Conservation (phyloP, 2,113 vertebrate species). For the Sinocyclocheilus anshuiensis region DNA sequence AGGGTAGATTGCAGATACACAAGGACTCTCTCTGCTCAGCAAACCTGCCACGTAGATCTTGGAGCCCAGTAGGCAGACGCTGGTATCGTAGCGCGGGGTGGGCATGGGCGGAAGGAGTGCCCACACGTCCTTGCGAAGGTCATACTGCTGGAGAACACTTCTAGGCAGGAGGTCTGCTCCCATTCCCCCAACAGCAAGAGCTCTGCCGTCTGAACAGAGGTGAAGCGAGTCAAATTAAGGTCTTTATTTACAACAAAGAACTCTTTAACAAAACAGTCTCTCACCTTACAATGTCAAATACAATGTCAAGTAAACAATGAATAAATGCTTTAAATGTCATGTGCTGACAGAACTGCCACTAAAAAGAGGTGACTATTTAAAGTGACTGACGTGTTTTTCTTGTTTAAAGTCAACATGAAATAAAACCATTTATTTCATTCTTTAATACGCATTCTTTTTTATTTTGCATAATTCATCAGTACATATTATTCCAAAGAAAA, state of each 20-base stretch:
- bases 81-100: constrained; percentile 90
- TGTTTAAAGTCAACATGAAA: constrained; percentile 4
- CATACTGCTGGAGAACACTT: constrained; percentile 92
- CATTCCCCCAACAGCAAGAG: constrained; percentile 93
- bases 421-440: not conserved
- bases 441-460: not conserved
- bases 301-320: not conserved
- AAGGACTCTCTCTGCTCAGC: not conserved
- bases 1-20: constrained; percentile 32
- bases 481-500: not conserved
- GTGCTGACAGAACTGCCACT: not conserved
- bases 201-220: constrained; percentile 81
- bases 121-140: constrained; percentile 95
- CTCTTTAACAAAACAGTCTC: not conserved
- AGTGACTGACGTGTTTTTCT: not conserved
- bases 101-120: constrained; percentile 91
- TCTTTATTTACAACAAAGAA: constrained; percentile 10
- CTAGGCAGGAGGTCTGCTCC: constrained; percentile 89
- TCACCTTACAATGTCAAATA: constrained; percentile 36
- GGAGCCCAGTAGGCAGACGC: constrained; percentile 82
- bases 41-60: constrained; percentile 93
- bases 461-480: not conserved
- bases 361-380: not conserved
- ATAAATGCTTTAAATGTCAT: constrained; percentile 22
- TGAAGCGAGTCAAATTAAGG: constrained; percentile 10